Percentiles rank a stretch among this genome's conserved stretches.
These are phyloP conservation scores for Zeugodacus cucurbitae DNA, from an alignment of 1,140 invertebrate species.

Conservation along the genomic window DNA sequence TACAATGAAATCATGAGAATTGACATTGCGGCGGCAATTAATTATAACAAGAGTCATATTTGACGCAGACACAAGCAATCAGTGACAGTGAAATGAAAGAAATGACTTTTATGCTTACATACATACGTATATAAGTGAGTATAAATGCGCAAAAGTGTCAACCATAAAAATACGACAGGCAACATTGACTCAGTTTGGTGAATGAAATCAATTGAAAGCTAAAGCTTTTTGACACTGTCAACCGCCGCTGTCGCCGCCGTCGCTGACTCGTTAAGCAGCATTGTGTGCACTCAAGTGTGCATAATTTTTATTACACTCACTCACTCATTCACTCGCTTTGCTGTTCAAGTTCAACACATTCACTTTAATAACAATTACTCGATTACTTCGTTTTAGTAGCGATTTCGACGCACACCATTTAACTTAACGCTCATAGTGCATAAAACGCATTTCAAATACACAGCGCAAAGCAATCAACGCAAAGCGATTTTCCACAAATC, in stretches of 20 bases:
- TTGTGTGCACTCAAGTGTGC: background rate
- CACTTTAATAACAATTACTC: background rate
- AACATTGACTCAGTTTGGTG: background rate
- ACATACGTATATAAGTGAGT: background rate
- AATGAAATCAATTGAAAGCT: background rate
- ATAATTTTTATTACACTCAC: conserved; percentile 19
- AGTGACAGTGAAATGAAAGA: conserved; percentile 1
- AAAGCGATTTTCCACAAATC: background rate
- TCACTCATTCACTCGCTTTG: background rate
- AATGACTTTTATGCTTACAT: background rate
- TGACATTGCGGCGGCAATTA: background rate
- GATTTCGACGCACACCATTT: conserved; percentile 10
- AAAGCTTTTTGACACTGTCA: too few relatives aligned
- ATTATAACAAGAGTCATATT: conserved; percentile 30
- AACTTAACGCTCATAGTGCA: background rate
- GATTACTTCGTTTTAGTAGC: conserved; percentile 22
- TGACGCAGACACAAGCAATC: conserved; percentile 11
- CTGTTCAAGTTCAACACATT: background rate
- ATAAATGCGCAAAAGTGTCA: background rate
- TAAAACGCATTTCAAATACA: background rate
- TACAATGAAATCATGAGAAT: background rate
- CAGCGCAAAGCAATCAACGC: background rate
- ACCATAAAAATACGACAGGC: background rate
- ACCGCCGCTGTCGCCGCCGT: background rate
- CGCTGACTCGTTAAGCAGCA: background rate